Percentiles rank a stretch among this genome's conserved stretches.
Evolutionary conservation across 2,888 invertebrate species (phyloP).

Genomic region (Tuberolachnus salignus): DNA sequence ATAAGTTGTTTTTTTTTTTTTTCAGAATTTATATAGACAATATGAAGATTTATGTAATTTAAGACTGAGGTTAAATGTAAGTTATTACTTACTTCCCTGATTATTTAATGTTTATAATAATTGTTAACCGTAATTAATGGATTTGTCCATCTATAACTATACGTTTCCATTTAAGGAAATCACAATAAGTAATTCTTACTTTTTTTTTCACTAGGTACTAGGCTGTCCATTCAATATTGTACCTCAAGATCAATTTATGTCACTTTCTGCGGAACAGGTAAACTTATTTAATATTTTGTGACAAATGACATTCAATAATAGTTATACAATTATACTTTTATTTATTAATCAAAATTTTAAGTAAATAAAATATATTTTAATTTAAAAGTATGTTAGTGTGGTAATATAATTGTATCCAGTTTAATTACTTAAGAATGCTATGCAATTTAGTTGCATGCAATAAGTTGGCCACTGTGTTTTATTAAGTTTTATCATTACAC

Average conservation of each 20-base stretch:
- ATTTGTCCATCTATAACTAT: no score
- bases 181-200: no score
- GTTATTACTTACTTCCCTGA: not conserved
- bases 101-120: not conserved
- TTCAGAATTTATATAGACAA: conserved; percentile 55
- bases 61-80: conserved; percentile 57
- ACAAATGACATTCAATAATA: not conserved
- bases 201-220: conserved; percentile 45
- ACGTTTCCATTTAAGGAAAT: no score
- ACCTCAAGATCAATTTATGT: conserved; percentile 57
- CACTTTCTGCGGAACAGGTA: conserved; percentile 58
- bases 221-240: conserved; percentile 56
- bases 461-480: not conserved
- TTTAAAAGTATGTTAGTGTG: not conserved
- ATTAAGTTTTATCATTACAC: not conserved
- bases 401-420: not conserved
- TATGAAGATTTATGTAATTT: conserved; percentile 57
- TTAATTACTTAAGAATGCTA: not conserved
- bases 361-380: not conserved
- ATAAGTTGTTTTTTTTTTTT: conserved; percentile 41
- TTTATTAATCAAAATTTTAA: no score
- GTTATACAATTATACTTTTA: no score
- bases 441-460: no score
- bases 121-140: not conserved
- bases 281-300: not conserved